phyloP scores from a whole-genome alignment of 2,113 vertebrate genomes.

The Phaethon lepturus region DNA sequence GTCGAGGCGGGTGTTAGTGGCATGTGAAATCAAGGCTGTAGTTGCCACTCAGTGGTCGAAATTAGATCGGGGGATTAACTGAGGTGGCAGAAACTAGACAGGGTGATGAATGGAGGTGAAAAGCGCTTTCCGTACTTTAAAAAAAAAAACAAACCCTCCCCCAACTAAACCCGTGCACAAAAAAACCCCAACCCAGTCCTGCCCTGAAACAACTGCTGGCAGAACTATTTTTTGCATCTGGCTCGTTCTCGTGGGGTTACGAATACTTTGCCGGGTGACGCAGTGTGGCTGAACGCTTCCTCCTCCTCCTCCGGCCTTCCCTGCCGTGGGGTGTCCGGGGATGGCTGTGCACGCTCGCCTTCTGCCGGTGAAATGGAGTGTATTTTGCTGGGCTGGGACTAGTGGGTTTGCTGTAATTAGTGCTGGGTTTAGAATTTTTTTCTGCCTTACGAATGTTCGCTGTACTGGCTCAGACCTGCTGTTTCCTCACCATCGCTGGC shows the following conservation, averaged over 20 bases:
- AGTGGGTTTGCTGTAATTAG: background rate
- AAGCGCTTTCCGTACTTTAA: background rate
- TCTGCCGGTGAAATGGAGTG: background rate
- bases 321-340: background rate
- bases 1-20: background rate
- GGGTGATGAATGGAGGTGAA: background rate
- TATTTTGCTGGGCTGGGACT: background rate
- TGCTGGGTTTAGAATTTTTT: background rate
- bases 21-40: background rate
- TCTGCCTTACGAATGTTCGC: accelerated
- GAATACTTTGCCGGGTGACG: background rate
- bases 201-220: background rate
- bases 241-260: background rate
- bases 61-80: background rate
- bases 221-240: background rate
- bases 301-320: background rate
- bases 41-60: background rate
- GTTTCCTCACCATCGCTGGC: background rate
- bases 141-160: background rate
- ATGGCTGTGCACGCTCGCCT: background rate
- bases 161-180: background rate
- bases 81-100: background rate
- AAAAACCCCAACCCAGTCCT: accelerated
- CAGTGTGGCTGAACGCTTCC: background rate
- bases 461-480: background rate